A percentile compares a stretch with the other conserved stretches of the same genome.
Conservation (phyloP, 2,113 vertebrate species). For the Naja naja region DNA sequence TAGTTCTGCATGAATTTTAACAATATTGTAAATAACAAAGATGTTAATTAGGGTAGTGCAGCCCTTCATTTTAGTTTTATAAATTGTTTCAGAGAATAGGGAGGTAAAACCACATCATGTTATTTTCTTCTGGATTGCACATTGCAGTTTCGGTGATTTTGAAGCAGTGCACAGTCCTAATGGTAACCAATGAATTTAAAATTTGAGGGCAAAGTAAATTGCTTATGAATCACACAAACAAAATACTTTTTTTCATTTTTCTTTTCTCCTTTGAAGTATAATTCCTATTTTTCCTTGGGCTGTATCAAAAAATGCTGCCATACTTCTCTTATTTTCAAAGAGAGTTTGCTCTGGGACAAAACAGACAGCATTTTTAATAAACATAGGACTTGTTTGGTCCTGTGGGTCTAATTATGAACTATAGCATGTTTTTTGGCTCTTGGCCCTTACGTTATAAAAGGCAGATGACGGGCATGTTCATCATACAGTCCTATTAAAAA, state of each 20-base stretch:
- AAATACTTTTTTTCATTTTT: too few species aligned
- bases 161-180: not conserved
- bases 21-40: not conserved
- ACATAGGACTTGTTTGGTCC: not conserved
- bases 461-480: not conserved
- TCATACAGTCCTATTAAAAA: not conserved
- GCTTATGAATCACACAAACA: not conserved
- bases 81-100: not conserved
- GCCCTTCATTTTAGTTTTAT: not conserved
- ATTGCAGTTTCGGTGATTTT: not conserved
- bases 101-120: not conserved
- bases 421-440: not conserved
- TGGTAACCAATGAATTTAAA: not conserved
- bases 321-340: not conserved
- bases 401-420: not conserved
- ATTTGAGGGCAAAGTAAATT: slow-evolving; percentile 11
- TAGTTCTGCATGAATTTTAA: not conserved
- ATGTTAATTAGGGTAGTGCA: not conserved
- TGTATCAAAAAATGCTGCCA: not conserved
- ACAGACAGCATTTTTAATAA: not conserved
- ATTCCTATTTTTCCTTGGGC: not conserved
- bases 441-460: not conserved
- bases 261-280: not conserved
- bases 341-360: not conserved
- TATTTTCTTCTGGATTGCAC: not conserved